Base-by-base conservation (phyloP, 1,140 invertebrate genomes). In the Drosophila persimilis region DNA sequence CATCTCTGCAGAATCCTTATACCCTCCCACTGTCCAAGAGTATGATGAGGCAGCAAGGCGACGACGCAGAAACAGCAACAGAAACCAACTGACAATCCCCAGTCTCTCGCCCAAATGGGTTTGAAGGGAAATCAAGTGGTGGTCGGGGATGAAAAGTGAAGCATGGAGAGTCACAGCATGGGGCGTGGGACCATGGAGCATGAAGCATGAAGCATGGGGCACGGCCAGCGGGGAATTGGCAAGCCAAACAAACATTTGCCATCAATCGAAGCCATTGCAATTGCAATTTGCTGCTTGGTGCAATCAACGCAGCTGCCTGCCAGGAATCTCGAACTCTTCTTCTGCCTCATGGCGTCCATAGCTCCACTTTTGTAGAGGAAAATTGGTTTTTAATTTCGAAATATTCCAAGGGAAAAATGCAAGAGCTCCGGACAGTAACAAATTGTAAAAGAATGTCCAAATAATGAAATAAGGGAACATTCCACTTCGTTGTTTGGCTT, bases 171-270 rank as follows among this genome's bases (percentile, higher is more conserved):
- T 20, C 20, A 20, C 20, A 20, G 20, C 20, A 20, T 31, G 29
- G 31, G 22, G 9, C 4, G 35, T 39, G 35, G 11, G 22, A 43
- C 17, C 20, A 20, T 2, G 2, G 20, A 2, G 41, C 45, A 48
- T 17, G 13, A 1, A 20, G 20, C 20, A 24, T 35, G 31, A 11
- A 17, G 11, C 20, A 15, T 11, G 29, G 29, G 22, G 20, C 45
- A 26, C 24, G 48, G 15, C 13, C 53, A 35, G 29, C 48, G 22
- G 54, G 55, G 48, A 64, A 48, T 67, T 65, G 70, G 60, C 51
- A 60, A 52, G 47, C 67, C 55, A 71, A 71, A 71, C 67, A 72
- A 62, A 65, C 43, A 59, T 58, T 75, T 74, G 61, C 72, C 54
- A 75, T 66, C 72, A 74, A 75, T 75, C 62, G 61, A 58, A 75